phyloP scores from a whole-genome alignment of 2,797 vertebrate genomes.

The Heteromormyrus szaboi region DNA sequence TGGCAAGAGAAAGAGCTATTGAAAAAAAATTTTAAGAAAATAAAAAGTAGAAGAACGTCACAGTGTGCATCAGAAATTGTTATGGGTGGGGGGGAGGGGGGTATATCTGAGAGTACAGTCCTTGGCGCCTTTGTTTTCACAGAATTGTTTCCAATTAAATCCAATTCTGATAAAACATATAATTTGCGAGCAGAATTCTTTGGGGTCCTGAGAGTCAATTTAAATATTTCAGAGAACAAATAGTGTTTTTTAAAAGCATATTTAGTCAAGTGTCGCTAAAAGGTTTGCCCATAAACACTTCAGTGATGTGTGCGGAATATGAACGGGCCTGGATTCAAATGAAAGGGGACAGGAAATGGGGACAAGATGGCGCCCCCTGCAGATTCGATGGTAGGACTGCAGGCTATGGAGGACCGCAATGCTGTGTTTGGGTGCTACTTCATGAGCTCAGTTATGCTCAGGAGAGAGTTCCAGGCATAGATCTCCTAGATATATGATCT shows the following conservation, averaged over 20 bases:
- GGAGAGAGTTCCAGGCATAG: background rate
- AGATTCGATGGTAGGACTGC: background rate
- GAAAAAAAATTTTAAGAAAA: background rate
- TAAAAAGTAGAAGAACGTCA: background rate
- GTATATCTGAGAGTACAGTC: background rate
- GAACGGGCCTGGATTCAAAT: background rate
- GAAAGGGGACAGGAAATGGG: background rate
- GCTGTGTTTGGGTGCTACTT: background rate
- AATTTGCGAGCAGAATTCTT: background rate
- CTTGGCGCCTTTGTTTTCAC: background rate
- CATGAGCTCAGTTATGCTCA: background rate
- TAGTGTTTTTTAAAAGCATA: background rate
- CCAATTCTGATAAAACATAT: background rate
- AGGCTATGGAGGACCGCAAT: background rate
- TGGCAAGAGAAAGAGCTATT: background rate
- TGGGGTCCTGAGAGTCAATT: background rate
- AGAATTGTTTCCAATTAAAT: conserved; percentile 1
- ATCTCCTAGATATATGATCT: background rate
- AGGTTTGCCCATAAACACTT: background rate
- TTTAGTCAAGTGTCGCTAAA: conserved; percentile 6
- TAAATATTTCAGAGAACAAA: conserved; percentile 1
- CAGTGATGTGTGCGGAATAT: background rate
- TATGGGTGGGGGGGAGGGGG: background rate
- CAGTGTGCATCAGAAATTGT: background rate
- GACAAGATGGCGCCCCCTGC: background rate